Conservation (phyloP, 1,140 invertebrate genomes). For the Gonioctena quinquepunctata region DNA sequence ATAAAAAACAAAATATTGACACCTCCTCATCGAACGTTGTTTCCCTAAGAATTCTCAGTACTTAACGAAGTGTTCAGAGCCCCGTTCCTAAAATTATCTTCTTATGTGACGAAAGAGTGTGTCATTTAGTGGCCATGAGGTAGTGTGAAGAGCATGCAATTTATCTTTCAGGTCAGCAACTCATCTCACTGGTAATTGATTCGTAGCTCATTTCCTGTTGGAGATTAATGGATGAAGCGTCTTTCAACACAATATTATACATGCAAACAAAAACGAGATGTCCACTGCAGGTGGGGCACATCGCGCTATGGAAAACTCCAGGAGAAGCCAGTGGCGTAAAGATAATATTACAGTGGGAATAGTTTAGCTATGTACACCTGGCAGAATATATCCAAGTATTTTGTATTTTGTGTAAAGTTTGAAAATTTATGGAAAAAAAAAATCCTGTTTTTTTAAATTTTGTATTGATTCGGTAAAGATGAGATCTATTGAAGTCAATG, state of each 20-base stretch:
- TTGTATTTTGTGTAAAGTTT: too few species aligned
- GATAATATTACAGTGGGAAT: too few species aligned
- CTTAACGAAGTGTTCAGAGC: too few species aligned
- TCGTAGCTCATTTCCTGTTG: constrained; percentile 37
- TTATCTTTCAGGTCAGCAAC: constrained; percentile 6
- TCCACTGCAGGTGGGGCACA: constrained; percentile 29
- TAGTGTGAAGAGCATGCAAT: neutral
- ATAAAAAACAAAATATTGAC: too few species aligned
- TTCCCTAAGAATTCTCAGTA: too few species aligned
- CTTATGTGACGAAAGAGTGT: neutral
- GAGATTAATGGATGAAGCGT: constrained; percentile 43
- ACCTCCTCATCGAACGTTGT: too few species aligned
- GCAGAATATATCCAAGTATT: neutral
- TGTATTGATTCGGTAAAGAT: too few species aligned
- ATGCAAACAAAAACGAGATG: constrained; percentile 44
- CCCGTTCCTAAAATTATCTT: too few species aligned
- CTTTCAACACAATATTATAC: constrained; percentile 46
- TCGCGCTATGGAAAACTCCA: neutral
- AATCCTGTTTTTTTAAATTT: too few species aligned
- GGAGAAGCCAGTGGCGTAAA: neutral
- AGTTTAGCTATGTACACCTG: neutral
- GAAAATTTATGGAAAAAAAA: too few species aligned
- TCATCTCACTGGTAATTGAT: constrained; percentile 31
- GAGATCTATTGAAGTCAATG: too few species aligned
- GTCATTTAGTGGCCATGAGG: neutral